Conservation (phyloP, 2,888 invertebrate species). For the Ypsolopha scabrella region DNA sequence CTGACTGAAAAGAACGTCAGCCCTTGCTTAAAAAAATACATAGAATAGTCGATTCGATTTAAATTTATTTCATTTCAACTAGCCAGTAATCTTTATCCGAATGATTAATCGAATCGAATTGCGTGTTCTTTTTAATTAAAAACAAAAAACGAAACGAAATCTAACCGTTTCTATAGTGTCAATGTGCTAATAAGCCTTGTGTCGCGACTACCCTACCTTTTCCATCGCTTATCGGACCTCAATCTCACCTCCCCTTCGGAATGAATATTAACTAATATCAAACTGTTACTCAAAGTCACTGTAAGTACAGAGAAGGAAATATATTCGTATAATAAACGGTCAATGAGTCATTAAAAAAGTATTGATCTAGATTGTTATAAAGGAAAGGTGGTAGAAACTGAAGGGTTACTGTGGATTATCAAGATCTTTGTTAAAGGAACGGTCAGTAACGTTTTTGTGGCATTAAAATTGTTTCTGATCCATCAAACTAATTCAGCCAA, state of each 20-base stretch:
- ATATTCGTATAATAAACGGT: conserved; percentile 22
- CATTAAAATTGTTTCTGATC: too few species aligned
- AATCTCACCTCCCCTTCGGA: conserved; percentile 25
- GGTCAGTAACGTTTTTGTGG: background rate
- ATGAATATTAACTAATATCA: conserved; percentile 65
- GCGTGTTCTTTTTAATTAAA: conserved; percentile 6
- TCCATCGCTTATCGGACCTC: conserved; percentile 16
- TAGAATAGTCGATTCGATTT: background rate
- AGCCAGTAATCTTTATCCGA: conserved; percentile 1
- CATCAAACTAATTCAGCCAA: too few species aligned
- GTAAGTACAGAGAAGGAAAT: conserved; percentile 25
- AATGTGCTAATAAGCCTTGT: conserved; percentile 22
- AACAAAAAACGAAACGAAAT: conserved; percentile 5
- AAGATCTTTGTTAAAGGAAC: too few species aligned
- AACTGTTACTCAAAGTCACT: conserved; percentile 35
- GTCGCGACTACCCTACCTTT: conserved; percentile 17
- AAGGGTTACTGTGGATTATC: too few species aligned
- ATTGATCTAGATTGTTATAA: conserved; percentile 11
- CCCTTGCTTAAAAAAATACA: too few species aligned
- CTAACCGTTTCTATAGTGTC: conserved; percentile 10
- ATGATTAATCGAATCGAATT: conserved; percentile 2
- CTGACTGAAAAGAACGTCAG: too few species aligned
- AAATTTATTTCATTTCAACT: background rate
- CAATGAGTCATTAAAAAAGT: conserved; percentile 37
- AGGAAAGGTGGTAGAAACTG: background rate